phyloP scores from a whole-genome alignment of 1,140 invertebrate genomes.

The Carcinoscorpius rotundicauda region DNA sequence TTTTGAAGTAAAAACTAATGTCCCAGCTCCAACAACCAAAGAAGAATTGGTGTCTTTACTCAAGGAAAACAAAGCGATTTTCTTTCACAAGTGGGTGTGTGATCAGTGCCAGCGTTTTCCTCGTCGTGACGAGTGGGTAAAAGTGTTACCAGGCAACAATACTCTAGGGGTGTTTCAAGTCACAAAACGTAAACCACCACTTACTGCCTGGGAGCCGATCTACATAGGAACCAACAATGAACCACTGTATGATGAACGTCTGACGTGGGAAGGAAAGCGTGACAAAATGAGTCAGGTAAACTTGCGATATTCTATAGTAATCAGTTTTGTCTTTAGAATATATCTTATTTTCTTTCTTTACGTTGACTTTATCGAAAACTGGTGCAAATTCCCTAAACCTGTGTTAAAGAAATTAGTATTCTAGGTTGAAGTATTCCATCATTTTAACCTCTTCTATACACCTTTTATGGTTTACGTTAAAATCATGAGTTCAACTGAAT shows the following conservation, averaged over 20 bases:
- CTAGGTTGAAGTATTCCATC: no score
- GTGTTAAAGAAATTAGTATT: no score
- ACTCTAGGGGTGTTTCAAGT: conserved; percentile 66
- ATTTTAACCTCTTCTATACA: no score
- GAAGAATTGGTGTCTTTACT: conserved; percentile 44
- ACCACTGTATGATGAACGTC: conserved; percentile 61
- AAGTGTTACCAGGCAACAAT: conserved; percentile 39
- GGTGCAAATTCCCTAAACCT: no score
- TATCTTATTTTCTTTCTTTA: no score
- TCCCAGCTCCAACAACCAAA: conserved; percentile 59
- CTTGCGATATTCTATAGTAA: no score
- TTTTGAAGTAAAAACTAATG: conserved; percentile 56
- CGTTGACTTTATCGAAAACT: no score
- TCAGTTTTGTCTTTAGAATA: no score
- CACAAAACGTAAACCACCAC: conserved; percentile 62
- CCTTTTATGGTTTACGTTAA: no score
- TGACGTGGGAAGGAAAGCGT: conserved; percentile 68
- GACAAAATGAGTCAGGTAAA: conserved; percentile 79
- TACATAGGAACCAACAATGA: conserved; percentile 66
- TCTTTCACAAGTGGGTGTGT: conserved; percentile 82
- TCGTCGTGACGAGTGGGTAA: conserved; percentile 51
- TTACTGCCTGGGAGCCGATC: conserved; percentile 67
- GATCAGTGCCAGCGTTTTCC: conserved; percentile 78
- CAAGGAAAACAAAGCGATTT: conserved; percentile 48
- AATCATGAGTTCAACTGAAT: no score